phyloP scores from a whole-genome alignment of 92 coral and sea anemone genomes.

The Epizoanthus stellaris region DNA sequence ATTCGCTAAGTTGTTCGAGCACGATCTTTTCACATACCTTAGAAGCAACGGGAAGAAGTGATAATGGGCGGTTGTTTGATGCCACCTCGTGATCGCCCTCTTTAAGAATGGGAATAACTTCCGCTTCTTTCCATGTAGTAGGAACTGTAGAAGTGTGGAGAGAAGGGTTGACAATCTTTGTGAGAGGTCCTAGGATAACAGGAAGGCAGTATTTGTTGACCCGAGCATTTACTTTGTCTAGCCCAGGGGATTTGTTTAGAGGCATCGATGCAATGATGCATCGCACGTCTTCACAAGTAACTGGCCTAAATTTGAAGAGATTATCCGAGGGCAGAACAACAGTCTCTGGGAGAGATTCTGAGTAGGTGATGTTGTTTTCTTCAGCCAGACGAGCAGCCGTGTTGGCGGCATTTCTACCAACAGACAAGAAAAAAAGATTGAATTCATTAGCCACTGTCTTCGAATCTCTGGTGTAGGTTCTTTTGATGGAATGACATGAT shows the following conservation, averaged over 20 bases:
- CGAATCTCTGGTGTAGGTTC: conserved; percentile 26
- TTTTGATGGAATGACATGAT: conserved; percentile 24
- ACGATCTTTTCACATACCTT: conserved; percentile 43
- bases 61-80: conserved; percentile 23
- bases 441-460: conserved; percentile 46
- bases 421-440: conserved; percentile 46
- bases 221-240: conserved; percentile 51
- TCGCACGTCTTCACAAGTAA: conserved; percentile 45
- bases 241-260: conserved; percentile 52
- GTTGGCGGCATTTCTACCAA: conserved; percentile 46
- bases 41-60: conserved; percentile 32
- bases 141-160: conserved; percentile 22
- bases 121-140: conserved; percentile 3
- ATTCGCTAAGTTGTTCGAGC: conserved; percentile 27
- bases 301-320: conserved; percentile 45
- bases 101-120: neutral
- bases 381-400: conserved; percentile 43
- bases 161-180: conserved; percentile 51
- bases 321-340: conserved; percentile 24
- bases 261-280: conserved; percentile 47
- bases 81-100: neutral
- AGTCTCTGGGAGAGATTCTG: neutral
- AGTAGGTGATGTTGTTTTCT: conserved; percentile 45
- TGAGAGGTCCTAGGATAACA: conserved; percentile 53
- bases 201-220: conserved; percentile 48